Conservation (phyloP, 2,113 vertebrate genomes). For the Felis chaus region DNA sequence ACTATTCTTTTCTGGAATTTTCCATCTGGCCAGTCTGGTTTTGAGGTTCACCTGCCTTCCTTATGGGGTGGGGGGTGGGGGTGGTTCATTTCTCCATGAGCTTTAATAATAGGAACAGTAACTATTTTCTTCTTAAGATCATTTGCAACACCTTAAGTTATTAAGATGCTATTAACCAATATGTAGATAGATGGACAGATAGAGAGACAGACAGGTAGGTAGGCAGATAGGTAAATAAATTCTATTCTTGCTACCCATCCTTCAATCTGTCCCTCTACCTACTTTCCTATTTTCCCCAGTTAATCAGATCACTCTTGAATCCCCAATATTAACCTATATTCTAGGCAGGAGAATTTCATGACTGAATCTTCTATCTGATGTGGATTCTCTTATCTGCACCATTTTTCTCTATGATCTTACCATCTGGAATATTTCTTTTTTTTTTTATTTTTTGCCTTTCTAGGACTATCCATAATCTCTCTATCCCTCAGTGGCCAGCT, state of each 20-base stretch:
- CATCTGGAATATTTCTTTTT: not conserved
- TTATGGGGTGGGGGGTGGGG: not conserved
- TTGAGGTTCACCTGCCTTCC: not conserved
- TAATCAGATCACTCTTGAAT: not conserved
- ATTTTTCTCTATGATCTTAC: not conserved
- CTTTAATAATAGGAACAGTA: slow-evolving; percentile 15
- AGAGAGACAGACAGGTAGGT: not conserved
- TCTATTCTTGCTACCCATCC: not conserved
- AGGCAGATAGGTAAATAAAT: not conserved
- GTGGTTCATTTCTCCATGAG: not conserved
- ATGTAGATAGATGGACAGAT: not conserved
- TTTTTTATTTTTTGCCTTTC: not conserved
- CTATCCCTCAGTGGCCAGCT: not conserved
- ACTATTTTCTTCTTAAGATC: slow-evolving; percentile 18
- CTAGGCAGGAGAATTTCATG: not conserved
- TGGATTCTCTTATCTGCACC: not conserved
- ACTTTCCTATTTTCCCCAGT: not conserved
- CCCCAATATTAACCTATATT: not conserved
- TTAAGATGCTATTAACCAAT: not conserved
- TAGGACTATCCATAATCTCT: not conserved
- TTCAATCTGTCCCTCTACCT: not conserved
- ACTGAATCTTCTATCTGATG: not conserved
- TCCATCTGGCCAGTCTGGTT: not conserved
- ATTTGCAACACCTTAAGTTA: not conserved
- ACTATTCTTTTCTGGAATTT: slow-evolving; percentile 31